Evolutionary conservation across 2,113 vertebrate genomes (phyloP), one percentile per base, ranked within the genome.

Genomic region (Hydrolagus affinis): DNA sequence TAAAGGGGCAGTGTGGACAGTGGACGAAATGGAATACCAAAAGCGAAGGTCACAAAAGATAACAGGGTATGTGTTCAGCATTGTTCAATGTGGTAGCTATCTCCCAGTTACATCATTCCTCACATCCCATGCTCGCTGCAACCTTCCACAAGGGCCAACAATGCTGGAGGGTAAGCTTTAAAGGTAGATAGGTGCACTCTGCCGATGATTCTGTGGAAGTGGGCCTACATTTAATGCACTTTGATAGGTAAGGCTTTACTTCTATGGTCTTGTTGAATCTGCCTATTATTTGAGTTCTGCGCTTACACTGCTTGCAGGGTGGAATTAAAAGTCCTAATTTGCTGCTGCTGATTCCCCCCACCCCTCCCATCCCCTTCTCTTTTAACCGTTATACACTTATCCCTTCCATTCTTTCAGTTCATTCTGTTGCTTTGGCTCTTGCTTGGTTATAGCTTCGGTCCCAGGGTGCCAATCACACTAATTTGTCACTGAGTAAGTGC

Each of bases 31-130:
- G 92, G 98, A 99, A 91, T 99, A 98, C 94, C 98, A 99, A 94
- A 99, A 98, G 93, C 95, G 98, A 93, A 95, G 98, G 92, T 98
- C 98, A 89, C 98, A 99, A 92, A 99, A 99, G 94, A 98, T 98
- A 94, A 99, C 98, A 89, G 98, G 98, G 98, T 99, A 96, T 11
- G 94, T 89, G 85, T 90, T 87, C 86, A 88, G 89, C 88, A 66
- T 83, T 17, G 17, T 57, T 11, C 75, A 56, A 28, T 78, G 25
- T 73, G 73, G 21, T 71, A 30, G 73, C 73, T 85, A 85, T 64
- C 85, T 19, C 32, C 17, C n/a, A 11, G 60, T 57, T 73, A 21
- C 60, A 74, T 74, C 80, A 68, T 44, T 60, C 83, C 28, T 25
- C 72, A 14, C 23, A 11, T 83, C 25, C 86, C 72, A 60, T 12